These are phyloP conservation scores for Pterostichus niger DNA, from an alignment of 2,888 invertebrate species.

Conservation along the genomic window DNA sequence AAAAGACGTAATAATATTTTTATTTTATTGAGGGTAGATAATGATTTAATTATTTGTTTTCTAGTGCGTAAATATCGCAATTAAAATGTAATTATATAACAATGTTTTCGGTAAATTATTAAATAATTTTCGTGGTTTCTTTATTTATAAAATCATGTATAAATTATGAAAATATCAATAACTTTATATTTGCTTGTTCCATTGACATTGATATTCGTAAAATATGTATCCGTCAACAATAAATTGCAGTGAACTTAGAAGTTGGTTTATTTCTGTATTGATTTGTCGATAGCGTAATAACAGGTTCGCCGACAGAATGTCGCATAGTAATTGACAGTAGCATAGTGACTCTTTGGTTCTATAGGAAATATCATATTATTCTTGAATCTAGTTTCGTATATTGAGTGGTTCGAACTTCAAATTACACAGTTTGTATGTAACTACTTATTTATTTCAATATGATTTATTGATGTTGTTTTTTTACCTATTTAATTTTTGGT, in stretches of 20 bases:
- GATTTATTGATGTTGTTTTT: neutral
- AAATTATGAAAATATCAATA: neutral
- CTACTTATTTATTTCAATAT: neutral
- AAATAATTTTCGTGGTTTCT: too few species aligned
- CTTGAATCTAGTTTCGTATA: neutral
- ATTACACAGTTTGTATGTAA: neutral
- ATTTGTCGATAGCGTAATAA: conserved; percentile 17
- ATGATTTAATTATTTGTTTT: too few species aligned
- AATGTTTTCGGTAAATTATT: too few species aligned
- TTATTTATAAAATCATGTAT: too few species aligned
- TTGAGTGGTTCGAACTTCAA: neutral
- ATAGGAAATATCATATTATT: neutral
- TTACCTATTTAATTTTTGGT: neutral
- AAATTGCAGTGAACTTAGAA: conserved; percentile 9
- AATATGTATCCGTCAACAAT: conserved; percentile 22
- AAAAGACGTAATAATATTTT: too few species aligned
- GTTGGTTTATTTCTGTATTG: conserved; percentile 24
- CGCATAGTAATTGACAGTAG: conserved; percentile 7
- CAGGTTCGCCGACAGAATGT: neutral
- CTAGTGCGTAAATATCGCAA: too few species aligned
- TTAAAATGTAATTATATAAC: too few species aligned
- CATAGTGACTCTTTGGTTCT: conserved; percentile 6
- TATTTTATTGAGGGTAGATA: too few species aligned
- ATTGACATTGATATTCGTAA: conserved; percentile 30
- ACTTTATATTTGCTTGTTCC: conserved; percentile 33